Evolutionary conservation across 2,888 invertebrate genomes (phyloP).

Genomic region (Eudasyphora cyanicolor): DNA sequence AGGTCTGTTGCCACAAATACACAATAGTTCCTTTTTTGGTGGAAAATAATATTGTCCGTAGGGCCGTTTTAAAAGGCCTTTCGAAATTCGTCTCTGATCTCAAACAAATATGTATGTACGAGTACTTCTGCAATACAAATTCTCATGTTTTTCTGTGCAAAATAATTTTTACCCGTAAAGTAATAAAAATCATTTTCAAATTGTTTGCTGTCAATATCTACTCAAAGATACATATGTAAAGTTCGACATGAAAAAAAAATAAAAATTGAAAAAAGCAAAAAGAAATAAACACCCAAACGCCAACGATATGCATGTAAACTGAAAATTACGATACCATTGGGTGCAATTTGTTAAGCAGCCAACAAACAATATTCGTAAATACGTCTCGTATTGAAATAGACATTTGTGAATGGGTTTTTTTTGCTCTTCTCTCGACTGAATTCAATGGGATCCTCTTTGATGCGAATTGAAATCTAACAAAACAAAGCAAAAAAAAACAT

Average conservation of each 20-base stretch:
- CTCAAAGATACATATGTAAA: slow-evolving; percentile 1
- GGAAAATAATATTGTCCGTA: no score
- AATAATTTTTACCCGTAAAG: slow-evolving; percentile 6
- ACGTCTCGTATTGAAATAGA: background rate
- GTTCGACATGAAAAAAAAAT: background rate
- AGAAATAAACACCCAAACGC: background rate
- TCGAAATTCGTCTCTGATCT: no score
- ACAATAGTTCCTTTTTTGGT: no score
- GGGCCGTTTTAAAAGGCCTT: no score
- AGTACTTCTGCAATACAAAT: background rate
- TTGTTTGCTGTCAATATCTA: slow-evolving; percentile 27
- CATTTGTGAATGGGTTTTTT: no score
- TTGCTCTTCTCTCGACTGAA: no score
- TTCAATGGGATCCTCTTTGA: slow-evolving; percentile 3
- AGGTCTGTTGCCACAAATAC: no score
- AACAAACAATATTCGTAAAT: slow-evolving; percentile 19
- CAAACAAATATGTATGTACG: no score
- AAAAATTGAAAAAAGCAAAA: background rate
- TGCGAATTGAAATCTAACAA: background rate
- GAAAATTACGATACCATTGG: slow-evolving; percentile 47
- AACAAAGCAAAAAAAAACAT: background rate
- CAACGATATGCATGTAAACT: slow-evolving; percentile 13
- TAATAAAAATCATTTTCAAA: slow-evolving; percentile 21
- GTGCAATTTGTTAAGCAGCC: slow-evolving; percentile 36
- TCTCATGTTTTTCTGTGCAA: background rate